Percentiles rank a stretch among this genome's conserved stretches.
Conservation (phyloP, 2,113 vertebrate genomes). For the Myxocyprinus asiaticus region DNA sequence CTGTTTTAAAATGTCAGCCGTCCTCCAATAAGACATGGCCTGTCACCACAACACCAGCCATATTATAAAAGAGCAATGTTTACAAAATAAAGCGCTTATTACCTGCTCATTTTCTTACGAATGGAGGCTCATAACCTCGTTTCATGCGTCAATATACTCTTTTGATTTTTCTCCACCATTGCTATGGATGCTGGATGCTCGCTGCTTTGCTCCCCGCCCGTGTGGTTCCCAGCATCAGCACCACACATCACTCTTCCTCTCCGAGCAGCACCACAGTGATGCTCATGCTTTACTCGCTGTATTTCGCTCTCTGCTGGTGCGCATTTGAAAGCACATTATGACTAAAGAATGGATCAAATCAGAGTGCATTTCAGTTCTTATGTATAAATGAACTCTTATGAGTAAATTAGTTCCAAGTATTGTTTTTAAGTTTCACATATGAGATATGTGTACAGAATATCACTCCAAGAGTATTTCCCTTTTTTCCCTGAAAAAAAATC, state of each 20-base stretch:
- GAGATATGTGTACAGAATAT: no score
- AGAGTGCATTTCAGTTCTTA: background rate
- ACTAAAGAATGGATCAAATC: background rate
- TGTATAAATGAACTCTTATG: no score
- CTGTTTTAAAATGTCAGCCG: background rate
- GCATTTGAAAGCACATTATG: background rate
- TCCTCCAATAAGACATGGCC: background rate
- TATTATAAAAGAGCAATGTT: background rate
- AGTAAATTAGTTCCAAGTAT: no score
- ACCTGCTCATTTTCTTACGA: conserved; percentile 37
- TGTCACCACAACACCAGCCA: background rate
- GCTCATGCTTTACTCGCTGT: background rate
- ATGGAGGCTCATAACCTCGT: background rate
- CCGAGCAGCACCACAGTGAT: background rate
- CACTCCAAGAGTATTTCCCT: background rate
- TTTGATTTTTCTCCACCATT: conserved; percentile 16
- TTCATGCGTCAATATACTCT: background rate
- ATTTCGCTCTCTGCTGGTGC: conserved; percentile 21
- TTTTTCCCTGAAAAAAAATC: background rate
- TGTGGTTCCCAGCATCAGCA: conserved; percentile 29
- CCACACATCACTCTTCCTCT: conserved; percentile 26
- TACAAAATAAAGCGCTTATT: background rate
- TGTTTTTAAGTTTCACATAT: no score
- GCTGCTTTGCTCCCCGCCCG: conserved; percentile 24
- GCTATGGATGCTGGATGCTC: conserved; percentile 25